A percentile compares a stretch with the other conserved stretches of the same genome.
phyloP scores from a whole-genome alignment of 2,888 invertebrate genomes.

The Alviniconcha strummeri region DNA sequence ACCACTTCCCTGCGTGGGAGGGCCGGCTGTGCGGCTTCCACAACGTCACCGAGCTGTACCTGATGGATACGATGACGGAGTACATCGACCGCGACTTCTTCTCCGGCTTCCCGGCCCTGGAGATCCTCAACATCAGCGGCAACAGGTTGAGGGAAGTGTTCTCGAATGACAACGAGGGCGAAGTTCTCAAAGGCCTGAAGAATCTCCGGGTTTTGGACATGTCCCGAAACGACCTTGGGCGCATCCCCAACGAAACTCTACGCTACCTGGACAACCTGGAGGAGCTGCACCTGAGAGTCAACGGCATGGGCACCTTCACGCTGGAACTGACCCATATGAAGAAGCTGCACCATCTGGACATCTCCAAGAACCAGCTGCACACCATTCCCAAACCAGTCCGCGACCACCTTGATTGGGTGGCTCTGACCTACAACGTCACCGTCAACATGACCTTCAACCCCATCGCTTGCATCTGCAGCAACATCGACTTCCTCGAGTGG shows the following conservation, averaged over 20 bases:
- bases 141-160: constrained; percentile 34
- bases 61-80: constrained; percentile 26
- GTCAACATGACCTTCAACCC: constrained; percentile 38
- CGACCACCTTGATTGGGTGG: constrained; percentile 26
- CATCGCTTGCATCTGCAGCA: constrained; percentile 38
- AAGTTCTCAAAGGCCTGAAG: constrained; percentile 27
- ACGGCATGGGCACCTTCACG: constrained; percentile 26
- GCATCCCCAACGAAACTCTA: constrained; percentile 10
- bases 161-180: constrained; percentile 14
- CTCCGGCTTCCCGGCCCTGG: constrained; percentile 22
- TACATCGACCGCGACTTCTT: constrained; percentile 30
- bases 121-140: constrained; percentile 27
- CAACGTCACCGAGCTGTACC: constrained; percentile 17
- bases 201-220: constrained; percentile 28
- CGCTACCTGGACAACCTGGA: constrained; percentile 24
- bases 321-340: constrained; percentile 32
- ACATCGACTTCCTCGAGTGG: constrained; percentile 39
- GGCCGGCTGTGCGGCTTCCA: constrained; percentile 33
- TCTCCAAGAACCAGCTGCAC: constrained; percentile 33
- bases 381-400: constrained; percentile 14
- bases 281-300: constrained; percentile 26
- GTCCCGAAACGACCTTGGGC: constrained; percentile 32
- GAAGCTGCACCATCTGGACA: constrained; percentile 26
- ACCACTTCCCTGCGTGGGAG: constrained; percentile 20
- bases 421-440: constrained; percentile 6